Evolutionary conservation across 2,797 vertebrate species (phyloP).

Genomic region (Artibeus jamaicensis): DNA sequence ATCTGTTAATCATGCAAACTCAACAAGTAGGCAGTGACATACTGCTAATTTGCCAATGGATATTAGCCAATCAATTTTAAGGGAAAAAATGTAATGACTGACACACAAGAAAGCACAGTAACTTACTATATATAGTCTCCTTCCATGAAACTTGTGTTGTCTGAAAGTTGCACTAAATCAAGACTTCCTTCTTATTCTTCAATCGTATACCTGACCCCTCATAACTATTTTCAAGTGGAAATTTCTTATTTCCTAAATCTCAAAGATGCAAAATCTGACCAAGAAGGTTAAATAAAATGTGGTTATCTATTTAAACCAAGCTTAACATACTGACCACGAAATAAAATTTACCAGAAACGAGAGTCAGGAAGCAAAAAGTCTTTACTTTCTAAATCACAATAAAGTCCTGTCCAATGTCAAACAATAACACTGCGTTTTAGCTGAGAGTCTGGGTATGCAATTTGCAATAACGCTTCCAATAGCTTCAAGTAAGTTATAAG

Average conservation of each 20-base stretch:
- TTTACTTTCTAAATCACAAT: conserved; percentile 49
- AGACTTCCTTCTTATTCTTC: conserved; percentile 25
- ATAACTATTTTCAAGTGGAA: neutral
- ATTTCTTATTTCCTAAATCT: conserved; percentile 28
- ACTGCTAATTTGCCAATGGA: neutral
- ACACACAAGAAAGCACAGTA: neutral
- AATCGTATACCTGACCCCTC: neutral
- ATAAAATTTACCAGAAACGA: conserved; percentile 20
- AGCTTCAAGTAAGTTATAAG: neutral
- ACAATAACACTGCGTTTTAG: conserved; percentile 45
- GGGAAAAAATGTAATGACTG: neutral
- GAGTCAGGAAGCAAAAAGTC: conserved; percentile 18
- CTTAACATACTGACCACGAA: neutral
- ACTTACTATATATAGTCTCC: neutral
- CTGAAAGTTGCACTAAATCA: conserved; percentile 19
- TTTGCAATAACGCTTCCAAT: conserved; percentile 13
- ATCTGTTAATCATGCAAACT: conserved; percentile 12
- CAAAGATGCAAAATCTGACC: conserved; percentile 1
- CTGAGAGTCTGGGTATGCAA: neutral
- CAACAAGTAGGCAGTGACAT: neutral
- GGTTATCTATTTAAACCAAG: neutral
- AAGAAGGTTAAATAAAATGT: neutral
- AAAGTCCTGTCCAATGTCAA: conserved; percentile 41
- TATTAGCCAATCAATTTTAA: neutral
- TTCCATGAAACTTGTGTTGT: neutral